These are phyloP conservation scores for Macrophya alboannulata DNA, from an alignment of 2,888 invertebrate species.

Conservation along the genomic window DNA sequence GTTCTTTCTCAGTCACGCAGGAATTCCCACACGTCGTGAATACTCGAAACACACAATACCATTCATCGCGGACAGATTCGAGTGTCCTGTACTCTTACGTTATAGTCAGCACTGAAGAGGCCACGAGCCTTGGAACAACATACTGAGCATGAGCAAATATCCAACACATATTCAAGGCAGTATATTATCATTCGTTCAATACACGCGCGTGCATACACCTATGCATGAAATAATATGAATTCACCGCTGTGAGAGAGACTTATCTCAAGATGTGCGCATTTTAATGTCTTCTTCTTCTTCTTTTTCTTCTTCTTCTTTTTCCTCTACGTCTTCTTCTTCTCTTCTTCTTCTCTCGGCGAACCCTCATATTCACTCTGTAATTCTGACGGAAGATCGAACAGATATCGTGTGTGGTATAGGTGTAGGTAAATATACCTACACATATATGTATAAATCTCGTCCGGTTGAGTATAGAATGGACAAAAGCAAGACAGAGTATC, in stretches of 20 bases:
- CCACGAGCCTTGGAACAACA: constrained; percentile 45
- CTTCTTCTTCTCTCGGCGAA: constrained; percentile 20
- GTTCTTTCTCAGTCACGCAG: constrained; percentile 25
- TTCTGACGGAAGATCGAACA: constrained; percentile 16
- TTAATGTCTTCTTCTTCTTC: constrained; percentile 28
- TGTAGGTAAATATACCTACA: constrained; percentile 4
- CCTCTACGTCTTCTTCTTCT: neutral
- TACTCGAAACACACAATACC: constrained; percentile 47
- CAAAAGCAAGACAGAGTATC: constrained; percentile 33
- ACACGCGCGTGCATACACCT: neutral
- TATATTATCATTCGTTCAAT: neutral
- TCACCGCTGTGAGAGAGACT: constrained; percentile 3
- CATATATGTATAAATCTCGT: neutral
- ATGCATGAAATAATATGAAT: constrained; percentile 1
- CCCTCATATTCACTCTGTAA: constrained; percentile 2
- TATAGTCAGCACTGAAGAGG: constrained; percentile 17
- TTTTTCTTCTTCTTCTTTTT: constrained; percentile 13
- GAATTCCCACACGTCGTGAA: constrained; percentile 51
- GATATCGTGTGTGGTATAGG: neutral
- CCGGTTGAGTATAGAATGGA: constrained; percentile 2
- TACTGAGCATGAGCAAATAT: constrained; percentile 27
- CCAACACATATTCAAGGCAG: constrained; percentile 22
- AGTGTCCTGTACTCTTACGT: constrained; percentile 40
- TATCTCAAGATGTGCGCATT: constrained; percentile 15
- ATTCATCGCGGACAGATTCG: constrained; percentile 46